Evolutionary conservation across 2,888 invertebrate species (phyloP), one percentile per base, ranked within the genome.

Genomic region (Chloromyia formosa): DNA sequence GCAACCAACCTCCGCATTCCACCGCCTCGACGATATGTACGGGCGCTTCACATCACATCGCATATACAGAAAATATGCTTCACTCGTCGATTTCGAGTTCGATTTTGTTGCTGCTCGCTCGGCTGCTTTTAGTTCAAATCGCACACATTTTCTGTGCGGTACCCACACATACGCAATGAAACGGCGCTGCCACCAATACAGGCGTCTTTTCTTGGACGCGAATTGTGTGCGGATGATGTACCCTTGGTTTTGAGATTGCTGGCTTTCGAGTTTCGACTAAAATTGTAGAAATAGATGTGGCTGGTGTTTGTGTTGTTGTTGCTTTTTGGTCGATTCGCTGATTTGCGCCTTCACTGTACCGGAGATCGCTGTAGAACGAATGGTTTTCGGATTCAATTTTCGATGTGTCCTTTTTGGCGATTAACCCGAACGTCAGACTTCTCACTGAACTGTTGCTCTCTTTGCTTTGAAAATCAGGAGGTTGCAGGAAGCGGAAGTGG

Each of bases 31-130:
- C 5, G 14, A 18, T 14, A 45, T 35, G 20, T 9, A 53, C 12
- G 53, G 1, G 64, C 20, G 16, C 18, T 40, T 5, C 23, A 5
- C 12, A 23, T 14, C 49, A 22, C 5, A 45, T 58, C 61, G 61
- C 5, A 35, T 16, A 9, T n/a, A 16, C 40, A 45, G 10, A 40
- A 18, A 49, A 22, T 56, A 58, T 42, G 35, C 58, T 71, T 71
- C 40, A 71, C 71, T 71, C 71, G 71, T 35, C 27, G 27, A 71
- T 71, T 71, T 71, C 71, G 42, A 58, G 56, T 56, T 71, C 71
- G 71, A 71, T 71, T 71, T 35, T 35, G 27, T 35, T 35, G 27
- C 27, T 35, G 27, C 27, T 35, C 7, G 27, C 7, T 2, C 2
- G 7, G 27, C 27, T 35, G 27, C 27, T 35, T 35, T 35, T 35